Percentiles rank a stretch among this genome's conserved stretches.
These are phyloP conservation scores for Sparus aurata DNA, from an alignment of 2,797 vertebrate genomes.

Conservation along the genomic window DNA sequence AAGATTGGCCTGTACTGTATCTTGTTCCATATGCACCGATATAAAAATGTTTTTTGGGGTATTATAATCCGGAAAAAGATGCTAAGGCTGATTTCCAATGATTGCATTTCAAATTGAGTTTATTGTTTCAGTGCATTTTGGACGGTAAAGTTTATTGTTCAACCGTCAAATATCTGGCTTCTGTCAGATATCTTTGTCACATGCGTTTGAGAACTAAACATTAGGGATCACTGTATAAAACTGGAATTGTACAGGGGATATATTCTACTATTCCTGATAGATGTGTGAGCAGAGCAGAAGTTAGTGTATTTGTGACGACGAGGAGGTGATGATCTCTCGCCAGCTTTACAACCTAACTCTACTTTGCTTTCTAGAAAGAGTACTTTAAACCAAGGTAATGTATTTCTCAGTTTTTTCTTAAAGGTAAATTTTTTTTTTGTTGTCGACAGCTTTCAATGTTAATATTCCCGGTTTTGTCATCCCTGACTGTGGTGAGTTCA, in stretches of 20 bases:
- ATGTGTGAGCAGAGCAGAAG: not conserved
- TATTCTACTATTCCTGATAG: not conserved
- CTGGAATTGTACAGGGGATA: not conserved
- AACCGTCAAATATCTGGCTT: too few species aligned
- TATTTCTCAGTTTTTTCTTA: not conserved
- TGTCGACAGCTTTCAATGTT: conserved; percentile 43
- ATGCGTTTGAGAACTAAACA: too few species aligned
- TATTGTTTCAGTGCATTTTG: too few species aligned
- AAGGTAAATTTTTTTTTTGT: conserved; percentile 5
- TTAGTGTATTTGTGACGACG: not conserved
- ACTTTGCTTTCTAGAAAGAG: not conserved
- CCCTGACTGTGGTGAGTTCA: conserved; percentile 27
- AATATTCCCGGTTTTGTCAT: conserved; percentile 33
- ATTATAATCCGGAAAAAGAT: too few species aligned
- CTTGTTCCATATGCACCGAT: too few species aligned
- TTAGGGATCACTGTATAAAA: too few species aligned
- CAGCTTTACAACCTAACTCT: not conserved
- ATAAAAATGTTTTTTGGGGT: too few species aligned
- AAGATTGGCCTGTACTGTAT: too few species aligned
- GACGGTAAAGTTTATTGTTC: too few species aligned
- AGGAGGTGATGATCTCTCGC: not conserved
- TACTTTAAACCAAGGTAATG: not conserved
- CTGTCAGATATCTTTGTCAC: too few species aligned
- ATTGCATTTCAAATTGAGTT: too few species aligned
- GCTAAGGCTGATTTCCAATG: too few species aligned